A percentile compares a stretch with the other conserved stretches of the same genome.
Conservation (phyloP, 2,888 invertebrate genomes). For the Brachylomia viminalis region DNA sequence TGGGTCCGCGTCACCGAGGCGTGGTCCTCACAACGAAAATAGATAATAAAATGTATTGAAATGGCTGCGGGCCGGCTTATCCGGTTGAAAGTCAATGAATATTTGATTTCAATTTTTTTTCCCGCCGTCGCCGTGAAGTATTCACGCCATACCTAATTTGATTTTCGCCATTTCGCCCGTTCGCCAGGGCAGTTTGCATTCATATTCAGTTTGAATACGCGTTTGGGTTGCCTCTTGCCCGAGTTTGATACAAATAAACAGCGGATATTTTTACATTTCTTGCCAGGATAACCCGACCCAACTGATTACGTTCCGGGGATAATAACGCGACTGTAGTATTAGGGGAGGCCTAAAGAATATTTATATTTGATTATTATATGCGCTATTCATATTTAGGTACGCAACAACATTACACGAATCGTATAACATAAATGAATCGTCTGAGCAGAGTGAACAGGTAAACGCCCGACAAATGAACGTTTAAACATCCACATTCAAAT, state of each 20-base stretch:
- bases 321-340: constrained; percentile 84
- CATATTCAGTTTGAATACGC: constrained; percentile 90
- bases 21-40: constrained; percentile 84
- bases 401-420: constrained; percentile 52
- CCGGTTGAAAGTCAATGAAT: constrained; percentile 91
- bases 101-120: constrained; percentile 91
- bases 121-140: constrained; percentile 90
- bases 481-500: constrained; percentile 34
- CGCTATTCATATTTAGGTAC: constrained; percentile 69
- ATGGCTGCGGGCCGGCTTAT: constrained; percentile 90
- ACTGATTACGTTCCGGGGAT: constrained; percentile 88
- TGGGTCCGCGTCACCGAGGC: constrained; percentile 69
- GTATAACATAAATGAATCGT: constrained; percentile 50
- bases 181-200: constrained; percentile 90
- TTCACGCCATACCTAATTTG: constrained; percentile 91
- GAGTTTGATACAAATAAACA: constrained; percentile 90
- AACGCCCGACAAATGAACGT: constrained; percentile 31
- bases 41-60: constrained; percentile 91
- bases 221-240: constrained; percentile 88
- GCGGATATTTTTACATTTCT: constrained; percentile 90
- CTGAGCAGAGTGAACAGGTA: constrained; percentile 37
- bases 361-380: constrained; percentile 81
- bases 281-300: constrained; percentile 87
- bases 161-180: constrained; percentile 90
- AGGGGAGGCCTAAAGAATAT: constrained; percentile 81